These are phyloP conservation scores for Leuctra nigra DNA, from an alignment of 2,888 invertebrate genomes.

Conservation along the genomic window DNA sequence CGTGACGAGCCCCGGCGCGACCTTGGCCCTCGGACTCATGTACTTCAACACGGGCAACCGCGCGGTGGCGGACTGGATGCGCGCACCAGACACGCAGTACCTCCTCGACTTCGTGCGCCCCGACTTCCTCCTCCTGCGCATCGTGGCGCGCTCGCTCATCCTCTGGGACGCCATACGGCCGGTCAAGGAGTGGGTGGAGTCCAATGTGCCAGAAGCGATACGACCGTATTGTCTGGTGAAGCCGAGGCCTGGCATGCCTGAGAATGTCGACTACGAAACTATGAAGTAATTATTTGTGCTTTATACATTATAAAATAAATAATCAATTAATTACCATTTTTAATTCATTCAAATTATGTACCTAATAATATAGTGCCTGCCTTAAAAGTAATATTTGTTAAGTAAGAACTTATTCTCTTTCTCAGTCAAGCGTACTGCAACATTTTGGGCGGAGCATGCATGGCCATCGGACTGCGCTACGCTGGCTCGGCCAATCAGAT, in stretches of 20 bases:
- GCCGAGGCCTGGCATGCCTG: conserved; percentile 53
- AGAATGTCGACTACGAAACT: conserved; percentile 78
- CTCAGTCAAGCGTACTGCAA: conserved; percentile 92
- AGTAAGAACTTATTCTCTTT: too few species aligned
- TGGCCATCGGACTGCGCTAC: conserved; percentile 87
- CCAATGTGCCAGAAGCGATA: conserved; percentile 71
- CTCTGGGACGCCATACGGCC: conserved; percentile 83
- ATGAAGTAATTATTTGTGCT: conserved; percentile 88
- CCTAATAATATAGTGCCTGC: too few species aligned
- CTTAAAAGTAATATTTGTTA: too few species aligned
- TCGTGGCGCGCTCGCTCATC: conserved; percentile 71
- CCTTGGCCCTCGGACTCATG: conserved; percentile 88
- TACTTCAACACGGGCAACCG: conserved; percentile 78
- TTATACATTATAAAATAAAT: too few species aligned
- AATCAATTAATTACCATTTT: too few species aligned
- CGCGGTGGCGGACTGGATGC: conserved; percentile 86
- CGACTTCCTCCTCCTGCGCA: conserved; percentile 78
- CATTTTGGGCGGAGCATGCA: conserved; percentile 89
- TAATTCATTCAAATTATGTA: too few species aligned
- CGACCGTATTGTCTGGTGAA: conserved; percentile 71
- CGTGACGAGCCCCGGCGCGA: conserved; percentile 93
- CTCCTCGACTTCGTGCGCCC: conserved; percentile 86
- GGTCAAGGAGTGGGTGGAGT: conserved; percentile 74
- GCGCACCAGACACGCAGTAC: conserved; percentile 83
- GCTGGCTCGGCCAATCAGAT: conserved; percentile 83